Percentiles rank a stretch among this genome's conserved stretches.
phyloP scores from a whole-genome alignment of 64 coral and sea anemone species.

The Porites lutea region DNA sequence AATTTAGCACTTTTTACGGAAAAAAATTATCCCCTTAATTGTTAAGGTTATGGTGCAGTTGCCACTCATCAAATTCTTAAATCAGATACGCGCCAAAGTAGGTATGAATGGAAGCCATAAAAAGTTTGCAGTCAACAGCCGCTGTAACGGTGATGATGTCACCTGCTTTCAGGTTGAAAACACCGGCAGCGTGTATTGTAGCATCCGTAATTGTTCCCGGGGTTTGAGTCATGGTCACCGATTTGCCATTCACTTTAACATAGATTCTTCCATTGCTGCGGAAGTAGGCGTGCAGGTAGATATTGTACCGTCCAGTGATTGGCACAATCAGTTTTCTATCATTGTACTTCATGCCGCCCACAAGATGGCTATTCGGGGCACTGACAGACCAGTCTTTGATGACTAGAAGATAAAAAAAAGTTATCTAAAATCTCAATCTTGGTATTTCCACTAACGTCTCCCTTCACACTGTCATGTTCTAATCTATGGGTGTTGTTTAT shows the following conservation, averaged over 20 bases:
- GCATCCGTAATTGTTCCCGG: no score
- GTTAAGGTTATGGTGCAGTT: not conserved
- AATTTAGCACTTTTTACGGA: no score
- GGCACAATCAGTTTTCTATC: not conserved
- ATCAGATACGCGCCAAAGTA: constrained; percentile 9
- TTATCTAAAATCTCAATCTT: no score
- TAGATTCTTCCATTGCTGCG: no score
- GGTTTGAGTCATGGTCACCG: not conserved
- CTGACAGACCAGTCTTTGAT: not conserved
- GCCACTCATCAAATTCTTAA: not conserved
- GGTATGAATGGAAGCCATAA: not conserved
- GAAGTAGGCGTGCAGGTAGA: no score
- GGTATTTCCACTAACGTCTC: no score
- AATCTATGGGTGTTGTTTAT: no score
- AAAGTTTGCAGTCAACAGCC: not conserved
- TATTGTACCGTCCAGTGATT: no score
- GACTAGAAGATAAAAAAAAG: no score
- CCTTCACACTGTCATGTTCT: no score
- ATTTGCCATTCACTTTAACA: no score
- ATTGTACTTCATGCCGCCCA: not conserved
- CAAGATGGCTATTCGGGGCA: not conserved
- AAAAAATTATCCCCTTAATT: not conserved
- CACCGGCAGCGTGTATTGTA: not conserved
- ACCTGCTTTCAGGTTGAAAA: not conserved
- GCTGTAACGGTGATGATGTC: not conserved